Percentiles rank a stretch among this genome's conserved stretches.
Evolutionary conservation across 2,797 vertebrate species (phyloP).

Genomic region (Alosa sapidissima): DNA sequence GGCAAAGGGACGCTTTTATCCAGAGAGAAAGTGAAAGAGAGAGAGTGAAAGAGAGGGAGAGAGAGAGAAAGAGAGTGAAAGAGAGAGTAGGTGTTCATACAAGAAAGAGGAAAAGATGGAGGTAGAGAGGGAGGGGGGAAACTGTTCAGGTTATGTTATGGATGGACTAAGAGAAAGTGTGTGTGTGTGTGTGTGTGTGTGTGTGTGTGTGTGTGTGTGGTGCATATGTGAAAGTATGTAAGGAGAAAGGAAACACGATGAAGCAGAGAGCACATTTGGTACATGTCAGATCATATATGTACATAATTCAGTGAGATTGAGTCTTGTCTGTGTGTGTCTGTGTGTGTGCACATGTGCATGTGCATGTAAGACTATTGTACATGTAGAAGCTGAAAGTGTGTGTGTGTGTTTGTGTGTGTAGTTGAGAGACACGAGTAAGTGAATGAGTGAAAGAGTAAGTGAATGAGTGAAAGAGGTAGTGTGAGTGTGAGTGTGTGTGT

Average conservation of each 20-base stretch:
- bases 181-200: slow-evolving; percentile 2
- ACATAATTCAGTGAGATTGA: too few species aligned
- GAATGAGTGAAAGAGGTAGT: neutral
- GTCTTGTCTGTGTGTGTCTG: neutral
- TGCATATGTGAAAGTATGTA: neutral
- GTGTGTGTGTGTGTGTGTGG: neutral
- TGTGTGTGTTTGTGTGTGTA: neutral
- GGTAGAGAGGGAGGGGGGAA: neutral
- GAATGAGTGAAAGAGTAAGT: neutral
- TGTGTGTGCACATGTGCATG: neutral
- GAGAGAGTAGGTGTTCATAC: neutral
- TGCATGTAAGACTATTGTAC: neutral
- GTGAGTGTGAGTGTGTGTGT: neutral
- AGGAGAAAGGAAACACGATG: neutral
- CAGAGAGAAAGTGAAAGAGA: neutral
- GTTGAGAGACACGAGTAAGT: too few species aligned
- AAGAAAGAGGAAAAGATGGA: neutral
- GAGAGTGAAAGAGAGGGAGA: neutral
- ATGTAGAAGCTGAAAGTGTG: neutral
- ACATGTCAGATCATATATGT: too few species aligned
- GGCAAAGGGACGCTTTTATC: neutral
- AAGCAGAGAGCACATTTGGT: too few species aligned
- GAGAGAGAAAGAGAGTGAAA: neutral
- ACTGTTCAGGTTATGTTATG: too few species aligned
- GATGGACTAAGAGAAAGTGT: neutral